phyloP scores from a whole-genome alignment of 2,797 vertebrate species.

The Anguilla anguilla region DNA sequence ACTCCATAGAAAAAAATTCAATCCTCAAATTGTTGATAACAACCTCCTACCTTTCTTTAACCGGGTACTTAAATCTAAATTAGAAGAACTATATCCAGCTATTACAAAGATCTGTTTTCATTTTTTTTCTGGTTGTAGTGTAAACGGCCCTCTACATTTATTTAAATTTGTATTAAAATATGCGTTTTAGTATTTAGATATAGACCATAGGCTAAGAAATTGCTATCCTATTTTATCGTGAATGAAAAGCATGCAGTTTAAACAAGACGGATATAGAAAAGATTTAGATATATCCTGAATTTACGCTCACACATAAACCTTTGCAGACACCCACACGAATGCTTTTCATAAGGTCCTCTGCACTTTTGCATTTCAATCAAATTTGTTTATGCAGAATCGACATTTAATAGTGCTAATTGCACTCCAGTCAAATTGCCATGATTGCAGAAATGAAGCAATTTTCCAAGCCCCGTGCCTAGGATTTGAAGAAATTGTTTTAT shows the following conservation, averaged over 20 bases:
- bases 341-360: conserved; percentile 76
- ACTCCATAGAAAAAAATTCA: conserved; percentile 59
- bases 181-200: not conserved
- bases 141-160: not conserved
- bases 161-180: not conserved
- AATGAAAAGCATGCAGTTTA: not conserved
- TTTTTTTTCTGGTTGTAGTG: not conserved
- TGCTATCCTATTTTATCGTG: not conserved
- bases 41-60: conserved; percentile 66
- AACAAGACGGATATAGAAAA: conserved; percentile 16
- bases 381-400: conserved; percentile 94
- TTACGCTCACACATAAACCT: conserved; percentile 41
- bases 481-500: conserved; percentile 97
- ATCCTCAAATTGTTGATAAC: conserved; percentile 73
- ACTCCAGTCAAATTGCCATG: conserved; percentile 95
- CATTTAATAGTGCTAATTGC: conserved; percentile 97
- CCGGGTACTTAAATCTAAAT: conserved; percentile 62
- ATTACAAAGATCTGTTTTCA: conserved; percentile 12
- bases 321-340: conserved; percentile 39
- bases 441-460: conserved; percentile 97
- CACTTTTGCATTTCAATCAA: conserved; percentile 85
- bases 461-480: conserved; percentile 86
- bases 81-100: conserved; percentile 45
- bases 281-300: conserved; percentile 24
- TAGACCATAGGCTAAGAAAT: not conserved